Conservation (phyloP, 1,140 invertebrate genomes). For the Drosophila teissieri region DNA sequence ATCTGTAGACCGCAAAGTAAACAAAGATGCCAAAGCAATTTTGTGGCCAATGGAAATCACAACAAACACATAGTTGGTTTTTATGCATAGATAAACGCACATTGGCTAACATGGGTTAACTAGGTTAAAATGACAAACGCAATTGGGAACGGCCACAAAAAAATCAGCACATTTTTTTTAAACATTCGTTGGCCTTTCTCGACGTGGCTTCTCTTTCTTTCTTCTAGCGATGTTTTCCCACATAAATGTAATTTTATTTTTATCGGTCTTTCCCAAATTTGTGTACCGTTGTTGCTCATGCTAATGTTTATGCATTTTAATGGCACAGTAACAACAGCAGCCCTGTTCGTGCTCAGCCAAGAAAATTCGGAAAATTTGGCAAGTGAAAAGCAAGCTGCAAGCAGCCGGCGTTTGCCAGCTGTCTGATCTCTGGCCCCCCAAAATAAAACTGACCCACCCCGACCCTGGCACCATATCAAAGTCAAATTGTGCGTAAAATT, state of each 20-base stretch:
- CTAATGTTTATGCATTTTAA: conserved; percentile 70
- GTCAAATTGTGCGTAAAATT: conserved; percentile 71
- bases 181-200: conserved; percentile 36
- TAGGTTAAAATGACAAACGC: conserved; percentile 76
- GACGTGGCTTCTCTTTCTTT: conserved; percentile 21
- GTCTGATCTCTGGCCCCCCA: conserved; percentile 30
- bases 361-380: conserved; percentile 52
- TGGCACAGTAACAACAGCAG: conserved; percentile 44
- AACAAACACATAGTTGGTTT: conserved; percentile 18
- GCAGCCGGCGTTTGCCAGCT: conserved; percentile 53
- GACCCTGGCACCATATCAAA: conserved; percentile 62
- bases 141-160: conserved; percentile 50
- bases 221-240: conserved; percentile 40
- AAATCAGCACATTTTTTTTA: conserved; percentile 40
- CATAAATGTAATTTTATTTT: conserved; percentile 48
- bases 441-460: conserved; percentile 23
- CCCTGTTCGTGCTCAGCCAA: too few relatives aligned
- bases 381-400: conserved; percentile 42
- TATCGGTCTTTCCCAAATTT: conserved; percentile 54
- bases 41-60: conserved; percentile 46
- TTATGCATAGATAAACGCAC: conserved; percentile 26
- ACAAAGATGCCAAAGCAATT: conserved; percentile 53
- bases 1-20: conserved; percentile 64
- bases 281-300: conserved; percentile 30
- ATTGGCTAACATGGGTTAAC: conserved; percentile 64